Evolutionary conservation across 2,113 vertebrate genomes (phyloP), one percentile per base, ranked within the genome.

Genomic region (Osmerus eperlanus): DNA sequence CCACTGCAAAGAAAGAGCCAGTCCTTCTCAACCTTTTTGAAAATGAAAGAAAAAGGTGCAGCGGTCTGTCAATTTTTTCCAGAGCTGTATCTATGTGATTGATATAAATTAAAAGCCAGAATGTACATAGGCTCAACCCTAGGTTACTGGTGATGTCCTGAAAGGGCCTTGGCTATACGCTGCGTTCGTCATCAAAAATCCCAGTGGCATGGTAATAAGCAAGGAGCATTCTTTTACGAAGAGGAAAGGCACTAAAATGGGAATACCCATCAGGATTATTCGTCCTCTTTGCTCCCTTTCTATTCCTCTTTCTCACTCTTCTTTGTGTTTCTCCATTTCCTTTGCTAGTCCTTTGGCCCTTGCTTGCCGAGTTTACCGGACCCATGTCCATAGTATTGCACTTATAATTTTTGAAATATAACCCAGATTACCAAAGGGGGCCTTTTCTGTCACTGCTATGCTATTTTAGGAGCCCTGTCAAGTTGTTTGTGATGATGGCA

Each of bases 361-460:
- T 29, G 28, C 28, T 63, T 15, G 12, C 58, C 18, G 54, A 19
- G 15, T 60, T 55, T 61, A 32, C 61, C 18, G 36, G 6, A 1
- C 15, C 23, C 12, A 59, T 61, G 4, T 54, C 21, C 11, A 18
- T n/a, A 21, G 14, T 65, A 60, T 67, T 51, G 73, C 29, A 36
- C 23, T 53, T 55, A 21, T 64, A 41, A 14, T 62, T 60, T 65
- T 13, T 67, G 28, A 61, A 59, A 58, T n/a, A 21, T 13, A 21
- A 25, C 1, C 18, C 58, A 13, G 18, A 16, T 12, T 13, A 52
- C 28, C 3, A n/a, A 32, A 23, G 25, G 25, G 13, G 12, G 36
- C 23, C 21, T 29, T 70, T 71, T 53, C 32, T 47, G 25, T 72
- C 54, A 74, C 25, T 52, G 41, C 18, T 36, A 60, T 51, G 18